Conservation (phyloP, 2,888 invertebrate species). For the Hartigia nigra region DNA sequence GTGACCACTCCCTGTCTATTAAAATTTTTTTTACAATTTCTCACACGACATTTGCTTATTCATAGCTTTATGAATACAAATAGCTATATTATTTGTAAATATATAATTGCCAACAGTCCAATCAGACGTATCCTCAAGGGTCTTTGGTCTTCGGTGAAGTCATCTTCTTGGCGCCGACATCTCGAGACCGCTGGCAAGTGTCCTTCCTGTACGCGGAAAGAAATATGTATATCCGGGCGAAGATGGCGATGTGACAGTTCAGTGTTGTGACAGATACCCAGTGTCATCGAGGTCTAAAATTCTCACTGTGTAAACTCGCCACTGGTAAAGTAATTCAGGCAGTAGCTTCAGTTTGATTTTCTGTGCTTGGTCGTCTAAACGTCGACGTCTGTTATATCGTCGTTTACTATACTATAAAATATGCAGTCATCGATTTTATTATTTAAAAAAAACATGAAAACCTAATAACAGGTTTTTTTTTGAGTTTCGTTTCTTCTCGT, state of each 20-base stretch:
- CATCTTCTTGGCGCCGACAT: background rate
- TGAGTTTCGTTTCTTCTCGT: background rate
- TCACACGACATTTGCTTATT: background rate
- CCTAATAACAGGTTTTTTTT: background rate
- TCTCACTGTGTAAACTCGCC: background rate
- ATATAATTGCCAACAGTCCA: background rate
- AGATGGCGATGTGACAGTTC: slow-evolving; percentile 19
- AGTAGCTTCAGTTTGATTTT: background rate
- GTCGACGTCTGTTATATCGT: no score
- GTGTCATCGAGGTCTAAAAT: slow-evolving; percentile 3
- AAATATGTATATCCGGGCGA: slow-evolving; percentile 17
- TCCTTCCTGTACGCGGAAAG: slow-evolving; percentile 27
- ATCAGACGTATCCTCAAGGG: background rate
- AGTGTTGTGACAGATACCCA: slow-evolving; percentile 30
- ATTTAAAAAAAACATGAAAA: background rate
- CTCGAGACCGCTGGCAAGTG: slow-evolving; percentile 24
- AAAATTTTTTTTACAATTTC: background rate
- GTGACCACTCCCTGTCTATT: background rate
- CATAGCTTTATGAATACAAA: background rate
- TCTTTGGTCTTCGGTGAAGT: background rate
- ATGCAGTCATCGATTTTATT: background rate
- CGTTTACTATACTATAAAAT: no score
- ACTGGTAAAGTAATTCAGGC: background rate
- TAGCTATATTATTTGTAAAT: background rate
- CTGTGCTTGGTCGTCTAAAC: no score